These are phyloP conservation scores for Holotrichia oblita DNA, from an alignment of 1,140 invertebrate genomes.

Conservation along the genomic window DNA sequence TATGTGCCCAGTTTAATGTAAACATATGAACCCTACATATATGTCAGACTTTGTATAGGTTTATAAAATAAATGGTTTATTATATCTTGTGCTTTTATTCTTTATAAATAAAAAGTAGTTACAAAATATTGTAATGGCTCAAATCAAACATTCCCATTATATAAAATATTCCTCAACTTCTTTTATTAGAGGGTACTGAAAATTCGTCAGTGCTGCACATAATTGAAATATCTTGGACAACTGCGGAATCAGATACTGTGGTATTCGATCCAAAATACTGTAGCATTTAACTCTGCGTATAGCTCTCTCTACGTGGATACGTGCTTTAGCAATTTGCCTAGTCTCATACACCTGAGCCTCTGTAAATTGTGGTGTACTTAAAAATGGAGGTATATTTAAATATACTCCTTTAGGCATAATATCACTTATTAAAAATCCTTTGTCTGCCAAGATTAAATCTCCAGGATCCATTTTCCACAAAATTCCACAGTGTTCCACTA, in stretches of 20 bases:
- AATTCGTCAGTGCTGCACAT: slow-evolving; percentile 28
- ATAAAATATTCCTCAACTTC: slow-evolving; percentile 18
- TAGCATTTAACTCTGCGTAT: slow-evolving; percentile 33
- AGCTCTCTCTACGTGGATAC: slow-evolving; percentile 19
- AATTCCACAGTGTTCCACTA: slow-evolving; percentile 39
- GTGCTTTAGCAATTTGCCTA: slow-evolving; percentile 17
- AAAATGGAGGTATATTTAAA: slow-evolving; percentile 43
- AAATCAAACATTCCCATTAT: not conserved
- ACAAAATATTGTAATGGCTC: not conserved
- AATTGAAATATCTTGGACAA: slow-evolving; percentile 33
- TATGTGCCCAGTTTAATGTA: not conserved
- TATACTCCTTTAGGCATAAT: slow-evolving; percentile 24
- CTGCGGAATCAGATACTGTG: not conserved
- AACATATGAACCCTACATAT: not conserved
- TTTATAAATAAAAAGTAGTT: not conserved
- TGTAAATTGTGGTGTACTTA: slow-evolving; percentile 40
- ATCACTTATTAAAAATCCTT: slow-evolving; percentile 42
- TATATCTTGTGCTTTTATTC: not conserved
- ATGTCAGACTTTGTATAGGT: not conserved
- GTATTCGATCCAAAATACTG: not conserved
- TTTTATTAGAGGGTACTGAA: slow-evolving; percentile 34
- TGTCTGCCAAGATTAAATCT: slow-evolving; percentile 41
- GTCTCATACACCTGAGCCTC: slow-evolving; percentile 27
- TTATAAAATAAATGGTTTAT: slow-evolving; percentile 6
- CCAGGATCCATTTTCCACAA: not conserved